phyloP scores from a whole-genome alignment of 2,888 invertebrate genomes.

The Phyto melanocephala region DNA sequence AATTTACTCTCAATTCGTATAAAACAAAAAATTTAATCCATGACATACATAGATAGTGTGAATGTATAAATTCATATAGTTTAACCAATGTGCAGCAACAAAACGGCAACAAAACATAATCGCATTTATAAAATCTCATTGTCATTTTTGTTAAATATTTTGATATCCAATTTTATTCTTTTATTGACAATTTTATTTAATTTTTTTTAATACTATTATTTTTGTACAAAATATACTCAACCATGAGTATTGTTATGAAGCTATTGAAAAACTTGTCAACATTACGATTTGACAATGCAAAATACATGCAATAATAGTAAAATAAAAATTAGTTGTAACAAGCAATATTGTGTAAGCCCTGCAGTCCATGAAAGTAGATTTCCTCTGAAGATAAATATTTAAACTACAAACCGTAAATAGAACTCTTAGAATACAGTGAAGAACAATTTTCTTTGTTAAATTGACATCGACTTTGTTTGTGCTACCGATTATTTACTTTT shows the following conservation, averaged over 20 bases:
- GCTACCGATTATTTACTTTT: no score
- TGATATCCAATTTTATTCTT: constrained; percentile 15
- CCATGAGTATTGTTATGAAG: constrained; percentile 7
- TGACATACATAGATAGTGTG: no score
- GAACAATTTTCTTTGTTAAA: no score
- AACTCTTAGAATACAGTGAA: no score
- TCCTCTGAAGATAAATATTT: no score
- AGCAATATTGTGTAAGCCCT: neutral
- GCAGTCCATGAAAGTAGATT: neutral
- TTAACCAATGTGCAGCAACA: neutral
- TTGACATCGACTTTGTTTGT: no score
- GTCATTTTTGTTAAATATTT: constrained; percentile 24
- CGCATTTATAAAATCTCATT: neutral
- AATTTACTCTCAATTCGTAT: no score
- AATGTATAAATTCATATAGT: neutral
- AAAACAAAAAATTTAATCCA: no score
- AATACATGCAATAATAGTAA: neutral
- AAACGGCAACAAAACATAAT: neutral
- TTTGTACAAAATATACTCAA: neutral
- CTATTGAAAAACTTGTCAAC: constrained; percentile 35
- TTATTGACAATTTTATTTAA: neutral
- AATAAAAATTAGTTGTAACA: neutral
- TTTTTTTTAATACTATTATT: neutral
- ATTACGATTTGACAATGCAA: constrained; percentile 18
- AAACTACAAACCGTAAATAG: no score